phyloP scores from a whole-genome alignment of 1,140 invertebrate species.

The Solen grandis region DNA sequence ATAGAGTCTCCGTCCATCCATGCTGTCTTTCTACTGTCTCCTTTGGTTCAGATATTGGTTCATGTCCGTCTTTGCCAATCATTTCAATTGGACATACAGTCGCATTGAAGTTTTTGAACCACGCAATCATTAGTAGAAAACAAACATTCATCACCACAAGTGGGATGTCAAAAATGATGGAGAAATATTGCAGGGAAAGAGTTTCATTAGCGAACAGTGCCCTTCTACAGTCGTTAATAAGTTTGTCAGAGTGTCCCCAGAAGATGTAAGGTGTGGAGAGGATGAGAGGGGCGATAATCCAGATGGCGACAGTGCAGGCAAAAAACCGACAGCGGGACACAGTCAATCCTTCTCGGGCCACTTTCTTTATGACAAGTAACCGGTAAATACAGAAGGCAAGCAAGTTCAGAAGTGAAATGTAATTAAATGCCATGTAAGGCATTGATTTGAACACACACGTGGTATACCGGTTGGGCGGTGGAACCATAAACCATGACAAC shows the following conservation, averaged over 20 bases:
- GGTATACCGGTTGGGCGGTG: neutral
- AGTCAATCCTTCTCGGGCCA: neutral
- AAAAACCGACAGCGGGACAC: neutral
- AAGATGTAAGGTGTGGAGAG: neutral
- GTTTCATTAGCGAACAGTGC: neutral
- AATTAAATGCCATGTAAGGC: neutral
- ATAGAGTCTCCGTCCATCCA: no score
- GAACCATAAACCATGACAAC: conserved; percentile 1
- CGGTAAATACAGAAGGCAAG: conserved; percentile 2
- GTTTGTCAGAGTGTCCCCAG: neutral
- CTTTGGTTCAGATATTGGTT: no score
- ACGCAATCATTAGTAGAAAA: neutral
- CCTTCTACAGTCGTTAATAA: conserved; percentile 4
- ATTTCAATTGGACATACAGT: no score
- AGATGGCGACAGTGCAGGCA: neutral
- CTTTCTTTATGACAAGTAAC: neutral
- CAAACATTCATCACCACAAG: neutral
- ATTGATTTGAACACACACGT: neutral
- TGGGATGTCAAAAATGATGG: conserved; percentile 5
- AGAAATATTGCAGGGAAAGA: neutral
- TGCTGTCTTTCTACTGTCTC: no score
- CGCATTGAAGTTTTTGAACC: neutral
- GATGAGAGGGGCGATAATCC: neutral
- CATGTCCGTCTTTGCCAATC: no score
- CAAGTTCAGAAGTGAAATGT: conserved; percentile 1